phyloP scores from a whole-genome alignment of 2,888 invertebrate species.

The Netelia inedita region DNA sequence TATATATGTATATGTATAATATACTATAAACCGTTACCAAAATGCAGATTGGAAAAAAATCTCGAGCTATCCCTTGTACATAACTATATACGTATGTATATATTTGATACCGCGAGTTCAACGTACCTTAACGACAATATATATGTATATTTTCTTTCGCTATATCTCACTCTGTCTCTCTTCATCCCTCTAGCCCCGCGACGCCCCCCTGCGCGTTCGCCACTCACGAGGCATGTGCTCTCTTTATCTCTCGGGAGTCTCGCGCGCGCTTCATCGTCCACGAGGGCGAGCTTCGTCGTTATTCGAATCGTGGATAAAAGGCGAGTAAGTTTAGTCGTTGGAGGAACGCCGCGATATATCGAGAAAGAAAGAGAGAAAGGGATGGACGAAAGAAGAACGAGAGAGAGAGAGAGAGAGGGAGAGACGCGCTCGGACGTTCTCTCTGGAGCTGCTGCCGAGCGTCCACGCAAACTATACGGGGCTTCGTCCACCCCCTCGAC shows the following conservation, averaged over 20 bases:
- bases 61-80: background rate
- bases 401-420: conserved; percentile 14
- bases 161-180: conserved; percentile 28
- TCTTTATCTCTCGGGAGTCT: conserved; percentile 39
- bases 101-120: conserved; percentile 4
- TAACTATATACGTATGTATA: background rate
- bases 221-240: conserved; percentile 26
- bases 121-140: conserved; percentile 10
- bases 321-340: conserved; percentile 66
- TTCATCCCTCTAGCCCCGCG: conserved; percentile 1
- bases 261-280: conserved; percentile 64
- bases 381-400: background rate
- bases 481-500: too few species aligned
- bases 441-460: conserved; percentile 16
- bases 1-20: background rate
- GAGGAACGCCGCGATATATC: conserved; percentile 42
- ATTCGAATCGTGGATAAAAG: conserved; percentile 63
- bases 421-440: conserved; percentile 18
- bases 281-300: conserved; percentile 67
- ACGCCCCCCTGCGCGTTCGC: background rate
- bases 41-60: conserved; percentile 33
- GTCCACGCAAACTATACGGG: conserved; percentile 18
- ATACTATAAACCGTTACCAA: conserved; percentile 1
- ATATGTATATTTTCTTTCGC: background rate
- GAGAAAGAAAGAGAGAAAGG: conserved; percentile 30